These are phyloP conservation scores for Oceanodroma tethys DNA, from an alignment of 2,113 vertebrate species.

Conservation along the genomic window DNA sequence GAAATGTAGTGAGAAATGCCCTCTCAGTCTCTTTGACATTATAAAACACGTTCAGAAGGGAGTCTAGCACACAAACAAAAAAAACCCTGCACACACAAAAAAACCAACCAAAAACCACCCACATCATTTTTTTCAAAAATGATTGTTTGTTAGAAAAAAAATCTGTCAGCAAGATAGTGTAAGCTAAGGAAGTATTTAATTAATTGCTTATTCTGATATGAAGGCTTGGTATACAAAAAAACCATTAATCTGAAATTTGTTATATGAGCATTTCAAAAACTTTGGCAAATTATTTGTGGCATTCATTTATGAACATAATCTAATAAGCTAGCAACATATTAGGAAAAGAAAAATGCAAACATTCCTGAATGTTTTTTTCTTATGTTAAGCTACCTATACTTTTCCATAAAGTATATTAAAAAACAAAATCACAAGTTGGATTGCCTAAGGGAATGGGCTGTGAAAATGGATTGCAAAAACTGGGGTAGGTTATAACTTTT, in stretches of 20 bases:
- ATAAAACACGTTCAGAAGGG: not conserved
- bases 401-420: not conserved
- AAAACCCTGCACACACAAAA: not conserved
- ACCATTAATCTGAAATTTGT: not conserved
- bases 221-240: not conserved
- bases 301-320: not conserved
- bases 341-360: not conserved
- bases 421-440: not conserved
- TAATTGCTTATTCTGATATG: not conserved
- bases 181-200: not conserved
- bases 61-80: not conserved
- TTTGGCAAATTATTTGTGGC: not conserved
- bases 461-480: not conserved
- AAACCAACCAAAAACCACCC: not conserved
- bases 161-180: not conserved
- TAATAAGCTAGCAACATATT: not conserved
- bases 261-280: not conserved
- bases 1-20: constrained; percentile 37
- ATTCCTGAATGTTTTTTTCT: not conserved
- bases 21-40: constrained; percentile 1
- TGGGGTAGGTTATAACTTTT: not conserved
- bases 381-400: not conserved
- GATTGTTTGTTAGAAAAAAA: not conserved
- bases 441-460: not conserved
- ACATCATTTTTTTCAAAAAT: not conserved